Percentiles rank a stretch among this genome's conserved stretches.
phyloP scores from a whole-genome alignment of 92 coral and sea anemone species.

The Palythoa grandis region DNA sequence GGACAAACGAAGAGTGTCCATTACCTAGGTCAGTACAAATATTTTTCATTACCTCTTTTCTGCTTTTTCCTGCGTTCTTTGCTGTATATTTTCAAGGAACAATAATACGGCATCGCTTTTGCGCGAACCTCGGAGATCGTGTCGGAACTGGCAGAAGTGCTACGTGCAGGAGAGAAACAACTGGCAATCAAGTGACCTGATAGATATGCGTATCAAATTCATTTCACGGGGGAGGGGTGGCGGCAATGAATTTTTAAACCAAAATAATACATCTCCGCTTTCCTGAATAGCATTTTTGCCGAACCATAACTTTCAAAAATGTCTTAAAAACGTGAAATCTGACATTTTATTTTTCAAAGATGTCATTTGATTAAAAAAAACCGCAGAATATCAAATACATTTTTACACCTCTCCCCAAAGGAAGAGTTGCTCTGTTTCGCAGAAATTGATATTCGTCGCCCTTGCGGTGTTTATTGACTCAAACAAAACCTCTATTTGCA shows the following conservation, averaged over 20 bases:
- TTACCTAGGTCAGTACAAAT: not conserved
- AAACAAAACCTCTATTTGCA: constrained; percentile 40
- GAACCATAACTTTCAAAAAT: not conserved
- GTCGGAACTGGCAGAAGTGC: constrained; percentile 32
- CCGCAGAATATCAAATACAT: not conserved
- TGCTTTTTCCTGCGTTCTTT: constrained; percentile 37
- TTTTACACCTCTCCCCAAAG: constrained; percentile 34
- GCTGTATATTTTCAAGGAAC: constrained; percentile 44
- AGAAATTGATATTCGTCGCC: constrained; percentile 34
- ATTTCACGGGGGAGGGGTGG: constrained; percentile 4
- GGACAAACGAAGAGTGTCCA: not conserved
- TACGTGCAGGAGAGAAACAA: constrained; percentile 15
- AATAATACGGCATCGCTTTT: constrained; percentile 29
- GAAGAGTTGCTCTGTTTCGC: not conserved
- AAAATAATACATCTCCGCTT: not conserved
- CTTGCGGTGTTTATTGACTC: constrained; percentile 17
- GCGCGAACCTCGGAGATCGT: constrained; percentile 2
- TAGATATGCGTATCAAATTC: constrained; percentile 31
- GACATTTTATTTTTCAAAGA: not conserved
- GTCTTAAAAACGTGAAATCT: not conserved
- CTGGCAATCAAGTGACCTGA: constrained; percentile 34
- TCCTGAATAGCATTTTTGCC: not conserved
- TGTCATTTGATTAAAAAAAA: not conserved
- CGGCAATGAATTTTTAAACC: not conserved
- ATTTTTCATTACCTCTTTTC: constrained; percentile 17